Conservation (phyloP, 1,140 invertebrate species). For the Bombus haemorrhoidalis region DNA sequence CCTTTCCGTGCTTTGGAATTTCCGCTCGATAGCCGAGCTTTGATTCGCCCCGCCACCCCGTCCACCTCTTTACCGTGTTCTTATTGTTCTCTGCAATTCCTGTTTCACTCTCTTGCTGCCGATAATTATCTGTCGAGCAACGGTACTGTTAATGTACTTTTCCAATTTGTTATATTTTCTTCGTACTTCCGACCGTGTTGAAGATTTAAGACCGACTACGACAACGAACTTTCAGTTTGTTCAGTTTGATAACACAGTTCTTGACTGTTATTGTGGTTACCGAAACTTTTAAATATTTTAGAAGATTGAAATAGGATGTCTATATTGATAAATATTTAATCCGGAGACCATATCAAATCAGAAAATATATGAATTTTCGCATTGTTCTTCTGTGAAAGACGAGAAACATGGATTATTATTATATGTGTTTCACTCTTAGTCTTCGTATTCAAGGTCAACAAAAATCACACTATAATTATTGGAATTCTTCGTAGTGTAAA, state of each 20-base stretch:
- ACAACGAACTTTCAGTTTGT: too few species aligned
- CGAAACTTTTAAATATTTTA: too few species aligned
- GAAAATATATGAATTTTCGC: too few species aligned
- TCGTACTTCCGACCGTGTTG: background rate
- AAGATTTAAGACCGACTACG: background rate
- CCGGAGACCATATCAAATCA: too few species aligned
- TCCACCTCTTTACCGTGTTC: background rate
- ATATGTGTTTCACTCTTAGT: too few species aligned
- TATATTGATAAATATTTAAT: too few species aligned
- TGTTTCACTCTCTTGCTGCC: background rate
- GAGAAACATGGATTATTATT: too few species aligned
- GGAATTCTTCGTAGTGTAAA: background rate
- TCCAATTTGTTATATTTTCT: background rate
- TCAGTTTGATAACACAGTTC: too few species aligned
- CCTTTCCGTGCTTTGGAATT: slow-evolving; percentile 35
- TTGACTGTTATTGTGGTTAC: too few species aligned
- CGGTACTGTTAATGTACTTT: background rate
- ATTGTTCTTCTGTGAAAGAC: too few species aligned
- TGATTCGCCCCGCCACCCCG: background rate
- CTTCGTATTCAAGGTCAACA: too few species aligned
- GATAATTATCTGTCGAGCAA: slow-evolving; percentile 1
- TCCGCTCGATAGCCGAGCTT: slow-evolving; percentile 44
- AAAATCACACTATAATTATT: background rate
- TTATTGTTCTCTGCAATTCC: background rate
- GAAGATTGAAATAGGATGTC: too few species aligned